A percentile compares a stretch with the other conserved stretches of the same genome.
These are phyloP conservation scores for Congeria kusceri DNA, from an alignment of 2,888 invertebrate species.

Conservation along the genomic window DNA sequence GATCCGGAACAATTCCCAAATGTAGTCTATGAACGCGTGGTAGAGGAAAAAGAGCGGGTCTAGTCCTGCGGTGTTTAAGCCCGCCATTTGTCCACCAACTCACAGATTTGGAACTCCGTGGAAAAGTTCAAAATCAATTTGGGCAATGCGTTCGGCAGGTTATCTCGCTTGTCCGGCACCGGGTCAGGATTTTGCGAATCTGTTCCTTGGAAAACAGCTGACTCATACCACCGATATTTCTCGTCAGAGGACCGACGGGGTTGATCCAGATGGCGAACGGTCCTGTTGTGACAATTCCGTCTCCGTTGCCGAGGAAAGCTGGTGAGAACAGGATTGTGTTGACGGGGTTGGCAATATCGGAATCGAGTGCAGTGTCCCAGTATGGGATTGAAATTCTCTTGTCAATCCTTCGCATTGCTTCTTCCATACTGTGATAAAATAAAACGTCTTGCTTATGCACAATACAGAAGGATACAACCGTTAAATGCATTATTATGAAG, in stretches of 20 bases:
- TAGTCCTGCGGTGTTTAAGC: conserved; percentile 69
- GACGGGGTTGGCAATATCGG: conserved; percentile 64
- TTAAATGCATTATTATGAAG: no score
- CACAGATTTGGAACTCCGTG: conserved; percentile 75
- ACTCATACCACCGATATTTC: conserved; percentile 70
- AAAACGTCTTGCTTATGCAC: no score
- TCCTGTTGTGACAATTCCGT: conserved; percentile 70
- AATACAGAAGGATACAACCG: no score
- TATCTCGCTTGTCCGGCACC: conserved; percentile 56
- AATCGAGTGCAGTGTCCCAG: conserved; percentile 73
- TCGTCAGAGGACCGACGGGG: conserved; percentile 63
- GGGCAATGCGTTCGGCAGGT: conserved; percentile 35
- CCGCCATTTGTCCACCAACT: conserved; percentile 73
- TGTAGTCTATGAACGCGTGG: conserved; percentile 76
- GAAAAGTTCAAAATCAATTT: conserved; percentile 50
- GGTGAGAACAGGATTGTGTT: conserved; percentile 70
- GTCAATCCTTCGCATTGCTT: conserved; percentile 70
- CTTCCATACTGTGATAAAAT: conserved; percentile 68
- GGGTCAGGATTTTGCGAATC: conserved; percentile 57
- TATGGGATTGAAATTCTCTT: conserved; percentile 71
- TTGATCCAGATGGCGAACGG: conserved; percentile 74
- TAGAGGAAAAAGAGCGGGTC: conserved; percentile 78
- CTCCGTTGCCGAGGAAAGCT: conserved; percentile 69
- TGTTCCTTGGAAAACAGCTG: conserved; percentile 57
- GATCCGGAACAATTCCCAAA: conserved; percentile 73